Evolutionary conservation across 2,797 vertebrate genomes (phyloP).

Genomic region (Acrossocheilus fasciatus): DNA sequence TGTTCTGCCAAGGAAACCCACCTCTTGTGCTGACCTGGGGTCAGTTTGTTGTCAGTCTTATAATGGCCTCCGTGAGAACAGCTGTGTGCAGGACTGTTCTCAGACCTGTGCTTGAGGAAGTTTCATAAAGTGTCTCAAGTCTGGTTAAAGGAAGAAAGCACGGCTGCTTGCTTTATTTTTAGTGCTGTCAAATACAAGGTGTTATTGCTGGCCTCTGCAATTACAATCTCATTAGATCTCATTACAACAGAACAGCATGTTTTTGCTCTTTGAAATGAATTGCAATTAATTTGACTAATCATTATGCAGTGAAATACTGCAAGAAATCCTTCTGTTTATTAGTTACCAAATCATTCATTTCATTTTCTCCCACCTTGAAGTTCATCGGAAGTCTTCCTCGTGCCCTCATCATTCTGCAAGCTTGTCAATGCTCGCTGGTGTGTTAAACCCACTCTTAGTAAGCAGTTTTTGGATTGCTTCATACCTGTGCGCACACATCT

Average conservation of each 20-base stretch:
- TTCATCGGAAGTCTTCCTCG: not conserved
- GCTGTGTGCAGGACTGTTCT: not conserved
- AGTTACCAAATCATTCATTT: not conserved
- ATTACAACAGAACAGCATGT: conserved; percentile 22
- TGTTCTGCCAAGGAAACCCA: conserved; percentile 43
- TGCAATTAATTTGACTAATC: conserved; percentile 1
- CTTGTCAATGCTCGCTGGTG: not conserved
- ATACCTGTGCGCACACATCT: conserved; percentile 36
- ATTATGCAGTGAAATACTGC: not conserved
- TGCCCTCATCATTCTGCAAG: conserved; percentile 20
- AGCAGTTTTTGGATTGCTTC: conserved; percentile 43
- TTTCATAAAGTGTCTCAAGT: not conserved
- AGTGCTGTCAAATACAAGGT: conserved; percentile 9
- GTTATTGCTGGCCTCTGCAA: conserved; percentile 27
- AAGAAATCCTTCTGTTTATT: not conserved
- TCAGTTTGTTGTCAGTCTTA: conserved; percentile 25
- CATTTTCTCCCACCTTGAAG: conserved; percentile 1
- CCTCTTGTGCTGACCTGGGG: conserved; percentile 28
- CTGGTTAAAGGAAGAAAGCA: not conserved
- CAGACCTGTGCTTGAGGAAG: not conserved
- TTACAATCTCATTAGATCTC: conserved; percentile 29
- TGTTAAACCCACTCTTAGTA: conserved; percentile 38
- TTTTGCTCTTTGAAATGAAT: conserved; percentile 20
- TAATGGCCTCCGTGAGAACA: not conserved
- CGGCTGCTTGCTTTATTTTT: conserved; percentile 18